phyloP scores from a whole-genome alignment of 2,113 vertebrate genomes.

The Apeltes quadracus region DNA sequence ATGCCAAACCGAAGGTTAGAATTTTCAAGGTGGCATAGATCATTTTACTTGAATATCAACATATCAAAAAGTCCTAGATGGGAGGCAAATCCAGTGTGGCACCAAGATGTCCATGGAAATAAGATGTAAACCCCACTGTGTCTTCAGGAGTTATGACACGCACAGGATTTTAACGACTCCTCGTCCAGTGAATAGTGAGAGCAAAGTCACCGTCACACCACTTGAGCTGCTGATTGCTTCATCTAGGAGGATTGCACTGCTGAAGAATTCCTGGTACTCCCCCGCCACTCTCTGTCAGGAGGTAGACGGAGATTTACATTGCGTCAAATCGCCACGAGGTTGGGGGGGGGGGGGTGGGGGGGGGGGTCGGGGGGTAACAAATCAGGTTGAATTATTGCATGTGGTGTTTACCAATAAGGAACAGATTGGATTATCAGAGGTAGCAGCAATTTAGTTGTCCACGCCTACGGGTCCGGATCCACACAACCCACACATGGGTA shows the following conservation, averaged over 20 bases:
- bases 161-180: conserved; percentile 57
- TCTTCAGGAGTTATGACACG: conserved; percentile 66
- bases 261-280: conserved; percentile 44
- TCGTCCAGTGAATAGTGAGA: conserved; percentile 48
- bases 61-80: not conserved
- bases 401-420: conserved; percentile 27
- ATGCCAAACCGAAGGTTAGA: no score
- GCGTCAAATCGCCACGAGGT: conserved; percentile 15
- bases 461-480: not conserved
- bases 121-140: conserved; percentile 46
- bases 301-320: conserved; percentile 9
- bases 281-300: conserved; percentile 12
- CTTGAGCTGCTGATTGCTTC: conserved; percentile 66
- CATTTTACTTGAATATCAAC: not conserved
- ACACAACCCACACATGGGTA: not conserved
- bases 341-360: not conserved
- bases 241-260: conserved; percentile 69
- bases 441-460: not conserved
- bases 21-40: not conserved
- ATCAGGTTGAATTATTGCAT: conserved; percentile 15
- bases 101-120: conserved; percentile 48
- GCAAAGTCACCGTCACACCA: conserved; percentile 71
- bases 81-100: conserved; percentile 45
- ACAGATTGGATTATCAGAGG: conserved; percentile 14
- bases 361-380: conserved; percentile 6